Evolutionary conservation across 2,888 invertebrate species (phyloP).

Genomic region (Allophyes oxyacanthae): DNA sequence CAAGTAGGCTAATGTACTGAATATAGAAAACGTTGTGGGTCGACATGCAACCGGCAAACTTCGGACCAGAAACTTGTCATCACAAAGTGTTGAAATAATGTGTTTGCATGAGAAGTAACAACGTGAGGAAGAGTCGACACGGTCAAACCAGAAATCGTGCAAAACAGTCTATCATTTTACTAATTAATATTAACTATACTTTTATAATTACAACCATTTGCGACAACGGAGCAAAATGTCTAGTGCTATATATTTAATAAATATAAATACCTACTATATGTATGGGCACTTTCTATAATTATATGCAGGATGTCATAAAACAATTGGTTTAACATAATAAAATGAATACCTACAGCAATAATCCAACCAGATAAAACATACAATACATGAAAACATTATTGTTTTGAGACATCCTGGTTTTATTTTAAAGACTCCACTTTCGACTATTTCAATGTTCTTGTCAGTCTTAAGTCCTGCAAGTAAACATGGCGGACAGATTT

Average conservation of each 20-base stretch:
- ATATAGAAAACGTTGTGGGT: constrained; percentile 62
- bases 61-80: constrained; percentile 72
- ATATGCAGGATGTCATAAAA: constrained; percentile 77
- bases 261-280: constrained; percentile 78
- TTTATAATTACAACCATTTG: constrained; percentile 88
- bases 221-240: constrained; percentile 85
- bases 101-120: constrained; percentile 67
- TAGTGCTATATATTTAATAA: constrained; percentile 81
- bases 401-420: constrained; percentile 74
- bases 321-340: constrained; percentile 52
- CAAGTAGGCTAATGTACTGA: constrained; percentile 69
- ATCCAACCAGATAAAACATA: constrained; percentile 44
- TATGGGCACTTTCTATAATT: constrained; percentile 77
- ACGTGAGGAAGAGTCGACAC: constrained; percentile 63
- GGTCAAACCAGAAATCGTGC: constrained; percentile 81
- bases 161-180: constrained; percentile 87
- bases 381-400: constrained; percentile 40
- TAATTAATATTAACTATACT: constrained; percentile 82
- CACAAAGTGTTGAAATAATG: constrained; percentile 73
- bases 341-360: constrained; percentile 37
- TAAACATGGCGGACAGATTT: constrained; percentile 62
- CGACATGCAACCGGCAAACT: constrained; percentile 62
- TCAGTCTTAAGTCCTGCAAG: constrained; percentile 82
- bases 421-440: constrained; percentile 67
- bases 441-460: constrained; percentile 73